Percentiles rank a stretch among this genome's conserved stretches.
Evolutionary conservation across 1,140 invertebrate genomes (phyloP).

Genomic region (Babylonia areolata): DNA sequence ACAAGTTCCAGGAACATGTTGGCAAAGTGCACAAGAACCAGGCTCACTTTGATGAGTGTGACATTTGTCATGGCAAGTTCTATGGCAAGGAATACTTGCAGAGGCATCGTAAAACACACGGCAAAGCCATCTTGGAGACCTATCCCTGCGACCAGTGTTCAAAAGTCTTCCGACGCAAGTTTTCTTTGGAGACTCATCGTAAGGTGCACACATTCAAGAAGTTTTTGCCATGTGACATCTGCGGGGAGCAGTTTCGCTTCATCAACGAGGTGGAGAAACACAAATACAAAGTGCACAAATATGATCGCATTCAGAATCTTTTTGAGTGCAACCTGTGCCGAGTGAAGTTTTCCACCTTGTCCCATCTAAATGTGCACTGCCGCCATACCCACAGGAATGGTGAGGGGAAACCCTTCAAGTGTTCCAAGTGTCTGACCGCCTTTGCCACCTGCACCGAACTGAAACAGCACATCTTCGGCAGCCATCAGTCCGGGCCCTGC

Average conservation of each 20-base stretch:
- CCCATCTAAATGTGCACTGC: conserved; percentile 45
- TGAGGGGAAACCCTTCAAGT: conserved; percentile 46
- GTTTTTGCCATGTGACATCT: conserved; percentile 48
- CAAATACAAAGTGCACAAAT: conserved; percentile 43
- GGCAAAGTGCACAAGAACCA: conserved; percentile 32
- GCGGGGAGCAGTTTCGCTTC: conserved; percentile 50
- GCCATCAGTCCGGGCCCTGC: conserved; percentile 27
- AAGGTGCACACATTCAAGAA: conserved; percentile 49
- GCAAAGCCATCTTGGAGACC: not conserved
- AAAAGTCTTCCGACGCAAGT: conserved; percentile 47
- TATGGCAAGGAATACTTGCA: conserved; percentile 44
- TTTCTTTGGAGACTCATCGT: conserved; percentile 41
- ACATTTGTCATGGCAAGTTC: conserved; percentile 27
- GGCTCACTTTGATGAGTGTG: conserved; percentile 38
- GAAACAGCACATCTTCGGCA: conserved; percentile 46
- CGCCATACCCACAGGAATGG: conserved; percentile 36
- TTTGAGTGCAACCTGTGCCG: conserved; percentile 47
- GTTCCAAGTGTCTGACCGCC: conserved; percentile 29
- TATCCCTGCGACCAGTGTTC: conserved; percentile 48
- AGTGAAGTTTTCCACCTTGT: conserved; percentile 41
- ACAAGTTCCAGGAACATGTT: conserved; percentile 40
- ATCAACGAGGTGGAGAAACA: conserved; percentile 49
- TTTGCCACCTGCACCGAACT: conserved; percentile 41
- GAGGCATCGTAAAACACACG: conserved; percentile 30
- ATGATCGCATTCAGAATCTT: conserved; percentile 35